These are phyloP conservation scores for Brachyptera putata DNA, from an alignment of 2,888 invertebrate species.

Conservation along the genomic window DNA sequence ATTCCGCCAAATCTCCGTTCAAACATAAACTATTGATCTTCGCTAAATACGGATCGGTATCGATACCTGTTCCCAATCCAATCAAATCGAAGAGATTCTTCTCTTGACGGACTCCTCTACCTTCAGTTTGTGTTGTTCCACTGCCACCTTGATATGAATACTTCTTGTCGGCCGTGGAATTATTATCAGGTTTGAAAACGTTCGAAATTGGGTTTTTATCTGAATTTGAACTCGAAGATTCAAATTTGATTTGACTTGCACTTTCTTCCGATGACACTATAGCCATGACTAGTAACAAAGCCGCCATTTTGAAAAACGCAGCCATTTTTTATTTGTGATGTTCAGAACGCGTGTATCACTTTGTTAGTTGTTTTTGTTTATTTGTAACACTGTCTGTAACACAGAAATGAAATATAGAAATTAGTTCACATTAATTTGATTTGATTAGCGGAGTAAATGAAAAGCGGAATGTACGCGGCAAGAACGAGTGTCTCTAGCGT, in stretches of 20 bases:
- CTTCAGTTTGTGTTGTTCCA: background rate
- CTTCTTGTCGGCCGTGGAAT: background rate
- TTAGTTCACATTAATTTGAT: background rate
- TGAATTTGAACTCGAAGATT: background rate
- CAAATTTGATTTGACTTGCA: conserved; percentile 28
- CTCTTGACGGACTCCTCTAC: conserved; percentile 52
- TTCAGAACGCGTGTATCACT: background rate
- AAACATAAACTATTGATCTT: conserved; percentile 70
- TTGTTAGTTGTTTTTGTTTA: background rate
- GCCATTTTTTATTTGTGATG: conserved; percentile 6
- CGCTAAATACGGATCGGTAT: conserved; percentile 73
- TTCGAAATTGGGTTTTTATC: background rate
- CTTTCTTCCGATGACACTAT: conserved; percentile 53
- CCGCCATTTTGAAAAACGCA: conserved; percentile 52
- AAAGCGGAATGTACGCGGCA: background rate
- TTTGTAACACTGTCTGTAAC: background rate
- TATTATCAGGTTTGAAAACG: conserved; percentile 1
- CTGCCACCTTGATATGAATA: background rate
- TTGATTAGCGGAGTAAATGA: background rate
- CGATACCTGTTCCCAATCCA: conserved; percentile 66
- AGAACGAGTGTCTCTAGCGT: background rate
- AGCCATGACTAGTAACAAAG: conserved; percentile 51
- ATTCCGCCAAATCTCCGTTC: conserved; percentile 76
- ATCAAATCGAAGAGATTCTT: conserved; percentile 74
- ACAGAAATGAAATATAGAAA: too few relatives aligned